Evolutionary conservation across 2,797 vertebrate genomes (phyloP), one percentile per base, ranked within the genome.

Genomic region (Pogoniulus pusillus): DNA sequence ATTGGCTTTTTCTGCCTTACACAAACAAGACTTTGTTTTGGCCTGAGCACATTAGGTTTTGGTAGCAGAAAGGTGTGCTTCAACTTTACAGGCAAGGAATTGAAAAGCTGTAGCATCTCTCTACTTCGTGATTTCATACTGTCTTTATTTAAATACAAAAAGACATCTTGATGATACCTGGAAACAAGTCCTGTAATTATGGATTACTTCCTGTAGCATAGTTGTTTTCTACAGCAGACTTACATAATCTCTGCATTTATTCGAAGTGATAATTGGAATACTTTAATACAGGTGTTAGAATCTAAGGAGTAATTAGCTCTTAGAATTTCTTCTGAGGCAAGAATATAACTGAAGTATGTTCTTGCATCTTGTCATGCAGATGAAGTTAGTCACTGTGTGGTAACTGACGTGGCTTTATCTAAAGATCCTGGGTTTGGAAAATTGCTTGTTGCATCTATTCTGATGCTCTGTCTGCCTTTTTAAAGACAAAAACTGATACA

Each of bases 251-350:
- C 6, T 53, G n/a, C 19, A 30, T 20, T 27, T 20, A 5, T 2
- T 75, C 3, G 13, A 3, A 29, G 19, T 35, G 30, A 14, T 51
- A 30, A 2, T 69, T 60, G 2, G 0, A 58, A 6, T 5, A 6
- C 4, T 65, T 80, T 7, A 5, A 29, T 37, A 12, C 4, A 47
- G 24, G 16, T 7, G 19, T 45, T 60, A 39, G 4, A 19, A 23
- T 39, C 68, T 7, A 41, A 41, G 16, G 41, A 29, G 6, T 49
- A 32, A 35, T 75, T 78, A n/a, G 5, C 79, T 76, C 29, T 63
- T 73, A 20, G 17, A 37, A 4, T 84, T 34, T 12, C 1, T 66
- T 88, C 59, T 58, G 12, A 45, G 60, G 4, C 6, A 58, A 45
- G 27, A 19, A 2, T 29, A 2, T 58, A 86, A 9, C 15, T 26